Evolutionary conservation across 2,888 invertebrate species (phyloP).

Genomic region (Carterocephalus palaemon): DNA sequence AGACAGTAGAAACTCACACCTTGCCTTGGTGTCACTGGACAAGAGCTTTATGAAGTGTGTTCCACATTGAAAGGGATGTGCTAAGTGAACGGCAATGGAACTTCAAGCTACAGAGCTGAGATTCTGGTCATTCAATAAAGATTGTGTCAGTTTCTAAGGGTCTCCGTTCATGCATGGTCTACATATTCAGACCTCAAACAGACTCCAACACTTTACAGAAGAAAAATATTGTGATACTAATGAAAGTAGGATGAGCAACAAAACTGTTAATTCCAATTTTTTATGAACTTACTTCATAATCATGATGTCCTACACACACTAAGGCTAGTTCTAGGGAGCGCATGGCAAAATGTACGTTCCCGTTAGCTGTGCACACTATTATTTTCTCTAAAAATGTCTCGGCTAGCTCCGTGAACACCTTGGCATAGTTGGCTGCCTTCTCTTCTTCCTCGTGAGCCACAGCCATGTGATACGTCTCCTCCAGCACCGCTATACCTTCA

Average conservation of each 20-base stretch:
- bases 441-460: constrained; percentile 96
- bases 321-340: constrained; percentile 93
- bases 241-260: not conserved
- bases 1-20: constrained; percentile 9
- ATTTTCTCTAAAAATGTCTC: constrained; percentile 94
- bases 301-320: constrained; percentile 96
- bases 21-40: no score
- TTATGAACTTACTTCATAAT: constrained; percentile 86
- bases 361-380: constrained; percentile 81
- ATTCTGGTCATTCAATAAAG: no score
- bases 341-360: constrained; percentile 85
- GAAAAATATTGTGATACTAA: no score
- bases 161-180: not conserved
- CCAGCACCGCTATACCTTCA: constrained; percentile 87
- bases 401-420: constrained; percentile 96
- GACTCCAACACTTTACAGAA: constrained; percentile 17
- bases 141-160: no score
- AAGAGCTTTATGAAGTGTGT: no score
- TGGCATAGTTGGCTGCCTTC: constrained; percentile 95
- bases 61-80: no score
- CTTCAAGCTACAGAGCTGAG: no score
- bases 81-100: no score
- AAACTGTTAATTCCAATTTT: not conserved
- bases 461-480: constrained; percentile 92
- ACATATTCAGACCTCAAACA: constrained; percentile 10